phyloP scores from a whole-genome alignment of 2,797 vertebrate species.

The Neomorphus geoffroyi region DNA sequence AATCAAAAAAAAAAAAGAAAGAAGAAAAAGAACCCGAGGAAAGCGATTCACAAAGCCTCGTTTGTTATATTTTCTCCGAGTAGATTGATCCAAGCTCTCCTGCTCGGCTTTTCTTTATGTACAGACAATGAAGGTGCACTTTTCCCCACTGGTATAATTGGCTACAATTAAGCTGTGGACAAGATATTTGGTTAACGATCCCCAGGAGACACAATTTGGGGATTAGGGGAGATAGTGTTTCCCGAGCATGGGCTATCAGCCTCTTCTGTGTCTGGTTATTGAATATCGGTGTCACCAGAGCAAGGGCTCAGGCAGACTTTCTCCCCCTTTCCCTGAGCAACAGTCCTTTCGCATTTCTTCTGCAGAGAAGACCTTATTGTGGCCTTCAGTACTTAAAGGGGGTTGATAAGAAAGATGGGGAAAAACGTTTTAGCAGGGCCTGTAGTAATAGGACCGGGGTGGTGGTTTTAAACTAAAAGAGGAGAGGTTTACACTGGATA shows the following conservation, averaged over 20 bases:
- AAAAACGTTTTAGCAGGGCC: no score
- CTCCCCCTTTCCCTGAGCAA: neutral
- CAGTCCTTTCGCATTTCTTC: neutral
- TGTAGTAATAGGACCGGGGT: no score
- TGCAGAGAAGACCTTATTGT: no score
- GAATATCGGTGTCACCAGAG: neutral
- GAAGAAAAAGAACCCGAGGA: accelerated
- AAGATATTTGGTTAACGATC: slow-evolving; percentile 32
- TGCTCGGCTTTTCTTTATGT: neutral
- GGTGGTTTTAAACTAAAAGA: no score
- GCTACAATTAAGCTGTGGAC: slow-evolving; percentile 25
- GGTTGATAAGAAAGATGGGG: no score
- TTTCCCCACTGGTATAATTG: slow-evolving; percentile 24
- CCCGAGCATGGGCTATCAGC: neutral
- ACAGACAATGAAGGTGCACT: slow-evolving; percentile 27
- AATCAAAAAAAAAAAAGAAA: accelerated
- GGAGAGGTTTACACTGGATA: no score
- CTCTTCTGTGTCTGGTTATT: neutral
- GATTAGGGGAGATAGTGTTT: neutral
- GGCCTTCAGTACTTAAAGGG: no score
- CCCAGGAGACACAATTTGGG: slow-evolving; percentile 27
- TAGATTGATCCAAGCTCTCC: neutral
- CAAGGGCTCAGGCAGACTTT: accelerated
- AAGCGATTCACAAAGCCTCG: neutral
- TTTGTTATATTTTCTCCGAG: slow-evolving; percentile 12